Percentiles rank a stretch among this genome's conserved stretches.
Evolutionary conservation across 2,113 vertebrate genomes (phyloP).

Genomic region (Equus quagga): DNA sequence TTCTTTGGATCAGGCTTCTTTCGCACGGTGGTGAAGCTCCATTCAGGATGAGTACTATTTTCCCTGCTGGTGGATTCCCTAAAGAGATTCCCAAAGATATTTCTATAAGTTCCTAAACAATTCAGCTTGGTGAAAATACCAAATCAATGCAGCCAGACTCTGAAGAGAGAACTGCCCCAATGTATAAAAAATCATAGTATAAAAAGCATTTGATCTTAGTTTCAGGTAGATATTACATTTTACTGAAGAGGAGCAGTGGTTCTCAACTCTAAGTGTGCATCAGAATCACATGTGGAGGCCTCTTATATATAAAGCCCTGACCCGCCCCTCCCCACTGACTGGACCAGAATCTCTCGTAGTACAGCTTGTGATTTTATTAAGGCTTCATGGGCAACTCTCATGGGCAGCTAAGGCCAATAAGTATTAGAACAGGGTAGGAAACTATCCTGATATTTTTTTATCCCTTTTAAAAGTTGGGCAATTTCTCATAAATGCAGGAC

Average conservation of each 20-base stretch:
- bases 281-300: background rate
- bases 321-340: background rate
- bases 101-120: slow-evolving; percentile 18
- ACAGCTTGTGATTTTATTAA: background rate
- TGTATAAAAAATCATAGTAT: background rate
- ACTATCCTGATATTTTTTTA: background rate
- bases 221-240: background rate
- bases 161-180: slow-evolving; percentile 5
- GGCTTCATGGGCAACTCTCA: background rate
- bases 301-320: background rate
- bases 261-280: background rate
- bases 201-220: background rate
- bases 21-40: slow-evolving; percentile 97
- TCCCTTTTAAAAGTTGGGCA: background rate
- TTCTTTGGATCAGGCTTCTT: slow-evolving; percentile 95
- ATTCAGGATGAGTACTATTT: slow-evolving; percentile 92
- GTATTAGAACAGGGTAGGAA: background rate
- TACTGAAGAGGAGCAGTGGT: background rate
- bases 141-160: slow-evolving; percentile 41
- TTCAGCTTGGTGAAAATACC: slow-evolving; percentile 11
- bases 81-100: slow-evolving; percentile 65
- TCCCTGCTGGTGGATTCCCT: slow-evolving; percentile 95
- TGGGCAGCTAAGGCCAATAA: slow-evolving; percentile 5
- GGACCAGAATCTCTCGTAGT: background rate
- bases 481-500: slow-evolving; percentile 23